phyloP scores from a whole-genome alignment of 1,140 invertebrate species.

The Drosophila azteca region DNA sequence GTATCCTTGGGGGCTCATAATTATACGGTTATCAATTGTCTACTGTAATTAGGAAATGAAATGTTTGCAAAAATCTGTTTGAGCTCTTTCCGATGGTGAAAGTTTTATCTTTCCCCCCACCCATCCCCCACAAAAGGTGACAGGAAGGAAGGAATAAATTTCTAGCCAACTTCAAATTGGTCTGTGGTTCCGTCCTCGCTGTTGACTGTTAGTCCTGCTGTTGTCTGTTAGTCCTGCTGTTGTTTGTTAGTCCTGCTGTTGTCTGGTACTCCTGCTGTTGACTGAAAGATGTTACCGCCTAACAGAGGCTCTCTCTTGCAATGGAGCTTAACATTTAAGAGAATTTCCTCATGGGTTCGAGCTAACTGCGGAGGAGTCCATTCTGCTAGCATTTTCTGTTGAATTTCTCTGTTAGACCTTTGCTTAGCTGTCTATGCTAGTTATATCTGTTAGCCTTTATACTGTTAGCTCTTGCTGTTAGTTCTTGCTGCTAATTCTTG shows the following conservation, averaged over 20 bases:
- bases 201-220: neutral
- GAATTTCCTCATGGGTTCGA: too few relatives aligned
- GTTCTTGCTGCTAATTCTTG: neutral
- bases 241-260: neutral
- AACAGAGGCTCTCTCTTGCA: neutral
- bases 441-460: neutral
- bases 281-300: neutral
- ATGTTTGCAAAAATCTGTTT: constrained; percentile 15
- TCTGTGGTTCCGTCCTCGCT: neutral
- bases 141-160: constrained; percentile 16
- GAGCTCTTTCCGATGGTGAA: constrained; percentile 1
- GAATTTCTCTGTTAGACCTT: too few relatives aligned
- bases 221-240: constrained; percentile 1
- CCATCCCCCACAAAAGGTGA: too few relatives aligned
- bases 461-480: neutral
- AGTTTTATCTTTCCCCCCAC: neutral
- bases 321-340: neutral
- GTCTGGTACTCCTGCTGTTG: constrained; percentile 1
- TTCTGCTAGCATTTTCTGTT: too few relatives aligned
- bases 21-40: constrained; percentile 25
- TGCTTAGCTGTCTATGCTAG: too few relatives aligned
- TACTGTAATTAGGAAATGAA: constrained; percentile 33
- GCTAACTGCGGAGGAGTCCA: neutral
- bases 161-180: neutral
- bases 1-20: constrained; percentile 40